These are phyloP conservation scores for Solea solea DNA, from an alignment of 2,113 vertebrate species.

Conservation along the genomic window DNA sequence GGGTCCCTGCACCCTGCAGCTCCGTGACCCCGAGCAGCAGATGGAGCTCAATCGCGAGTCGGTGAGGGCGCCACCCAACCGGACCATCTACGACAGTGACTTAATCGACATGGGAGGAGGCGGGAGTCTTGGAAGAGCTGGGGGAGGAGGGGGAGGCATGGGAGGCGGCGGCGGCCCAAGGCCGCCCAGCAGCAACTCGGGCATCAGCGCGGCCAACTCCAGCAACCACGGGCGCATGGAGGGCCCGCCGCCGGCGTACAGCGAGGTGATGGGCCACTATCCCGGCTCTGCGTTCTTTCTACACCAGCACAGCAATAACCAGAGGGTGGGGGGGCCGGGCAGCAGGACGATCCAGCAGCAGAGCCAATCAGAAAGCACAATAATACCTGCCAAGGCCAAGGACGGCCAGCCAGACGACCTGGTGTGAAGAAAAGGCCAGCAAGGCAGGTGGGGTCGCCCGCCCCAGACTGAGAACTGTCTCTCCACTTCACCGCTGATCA, in stretches of 20 bases:
- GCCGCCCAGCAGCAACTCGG: slow-evolving; percentile 96
- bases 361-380: slow-evolving; percentile 90
- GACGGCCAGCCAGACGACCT: slow-evolving; percentile 87
- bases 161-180: slow-evolving; percentile 86
- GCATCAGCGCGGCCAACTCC: slow-evolving; percentile 92
- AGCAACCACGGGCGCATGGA: slow-evolving; percentile 91
- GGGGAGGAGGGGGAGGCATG: slow-evolving; percentile 33
- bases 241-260: slow-evolving; percentile 94
- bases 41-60: slow-evolving; percentile 98
- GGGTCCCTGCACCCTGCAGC: slow-evolving; percentile 93
- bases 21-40: slow-evolving; percentile 96
- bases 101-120: slow-evolving; percentile 92
- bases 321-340: slow-evolving; percentile 69
- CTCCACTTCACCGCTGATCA: slow-evolving; percentile 43
- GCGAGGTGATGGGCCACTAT: slow-evolving; percentile 94
- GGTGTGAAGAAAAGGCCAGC: slow-evolving; percentile 76
- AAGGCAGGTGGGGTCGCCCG: slow-evolving; percentile 17
- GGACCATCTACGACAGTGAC: slow-evolving; percentile 98
- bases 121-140: slow-evolving; percentile 38
- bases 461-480: slow-evolving; percentile 45
- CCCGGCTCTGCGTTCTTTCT: slow-evolving; percentile 91
- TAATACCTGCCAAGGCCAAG: slow-evolving; percentile 88
- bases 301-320: slow-evolving; percentile 92
- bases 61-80: slow-evolving; percentile 94
- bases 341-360: slow-evolving; percentile 88